These are phyloP conservation scores for Teleopsis dalmanni DNA, from an alignment of 1,140 invertebrate genomes.

Conservation along the genomic window DNA sequence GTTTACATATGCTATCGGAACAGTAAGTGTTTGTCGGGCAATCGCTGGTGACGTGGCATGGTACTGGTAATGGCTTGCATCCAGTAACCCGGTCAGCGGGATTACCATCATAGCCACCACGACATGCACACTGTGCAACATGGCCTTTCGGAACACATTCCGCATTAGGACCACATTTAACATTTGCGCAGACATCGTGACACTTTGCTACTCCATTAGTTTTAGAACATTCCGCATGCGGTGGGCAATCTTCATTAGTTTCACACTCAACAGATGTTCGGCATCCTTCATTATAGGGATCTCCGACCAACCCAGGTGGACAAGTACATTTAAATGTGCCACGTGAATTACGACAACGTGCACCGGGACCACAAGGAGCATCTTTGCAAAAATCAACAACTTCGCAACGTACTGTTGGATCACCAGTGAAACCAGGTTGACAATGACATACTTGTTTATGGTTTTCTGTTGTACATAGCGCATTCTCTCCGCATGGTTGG, in stretches of 20 bases:
- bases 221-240: constrained; percentile 63
- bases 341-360: constrained; percentile 71
- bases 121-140: constrained; percentile 67
- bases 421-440: constrained; percentile 76
- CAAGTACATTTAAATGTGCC: constrained; percentile 77
- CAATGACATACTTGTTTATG: constrained; percentile 71
- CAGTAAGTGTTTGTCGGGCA: constrained; percentile 75
- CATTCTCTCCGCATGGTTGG: constrained; percentile 75
- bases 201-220: constrained; percentile 66
- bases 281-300: constrained; percentile 75
- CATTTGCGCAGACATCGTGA: constrained; percentile 67
- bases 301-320: constrained; percentile 67
- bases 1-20: constrained; percentile 69
- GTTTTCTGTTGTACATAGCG: constrained; percentile 71
- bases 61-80: constrained; percentile 65
- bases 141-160: constrained; percentile 70
- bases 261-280: constrained; percentile 68
- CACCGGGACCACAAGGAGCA: constrained; percentile 72
- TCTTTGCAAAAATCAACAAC: constrained; percentile 71
- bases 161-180: constrained; percentile 72
- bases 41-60: constrained; percentile 61
- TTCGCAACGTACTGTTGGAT: constrained; percentile 61
- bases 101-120: constrained; percentile 67
- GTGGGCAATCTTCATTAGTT: constrained; percentile 68
- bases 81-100: constrained; percentile 60